Evolutionary conservation across 2,888 invertebrate species (phyloP), one percentile per base, ranked within the genome.

Genomic region (Trichogramma dendrolimi): DNA sequence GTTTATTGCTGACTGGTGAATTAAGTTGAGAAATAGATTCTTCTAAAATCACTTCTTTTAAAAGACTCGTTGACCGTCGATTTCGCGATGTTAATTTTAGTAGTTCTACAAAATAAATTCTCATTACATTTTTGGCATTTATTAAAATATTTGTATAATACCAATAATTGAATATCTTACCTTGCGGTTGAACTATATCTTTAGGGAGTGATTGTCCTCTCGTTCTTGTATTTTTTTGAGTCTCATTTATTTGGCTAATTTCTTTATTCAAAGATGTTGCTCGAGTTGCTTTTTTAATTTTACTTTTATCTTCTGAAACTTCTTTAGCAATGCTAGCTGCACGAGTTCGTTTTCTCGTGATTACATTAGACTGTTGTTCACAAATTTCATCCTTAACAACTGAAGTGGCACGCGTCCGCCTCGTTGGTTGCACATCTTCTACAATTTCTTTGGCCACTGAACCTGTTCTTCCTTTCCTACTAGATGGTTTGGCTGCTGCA

Each of bases 381-480:
- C 3, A 2, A 1, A 51, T 27, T 5, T 38, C 40, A 6, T 44
- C 46, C 27, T 40, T 53, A 38, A 10, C 39, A 53, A 49, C 49
- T 11, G 49, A 49, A 49, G n/a, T 14, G 11, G 49, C 49, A 11
- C 49, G 10, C 8, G 53, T 53, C 57, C 27, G 58, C n/a, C 51
- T 59, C 8, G 44, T 4, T 10, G 46, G 8, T 0, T n/a, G 51
- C 8, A 10, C 6, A n/a, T 42, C 41, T 11, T 6, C 44, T 1
- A 40, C 52, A 3, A 56, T 59, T 44, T 75, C 74, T 11, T 71
- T 71, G 4, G 73, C 71, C 6, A 71, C 66, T 4, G 74, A 75
- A 57, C 53, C 69, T 48, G 68, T 69, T 1, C 75, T 71, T 59
- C 55, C 71, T 54, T 68, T 58, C 0, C 40, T 61, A 1, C 38